A percentile compares a stretch with the other conserved stretches of the same genome.
These are phyloP conservation scores for Chromobotia macracanthus DNA, from an alignment of 2,797 vertebrate species.

Conservation along the genomic window DNA sequence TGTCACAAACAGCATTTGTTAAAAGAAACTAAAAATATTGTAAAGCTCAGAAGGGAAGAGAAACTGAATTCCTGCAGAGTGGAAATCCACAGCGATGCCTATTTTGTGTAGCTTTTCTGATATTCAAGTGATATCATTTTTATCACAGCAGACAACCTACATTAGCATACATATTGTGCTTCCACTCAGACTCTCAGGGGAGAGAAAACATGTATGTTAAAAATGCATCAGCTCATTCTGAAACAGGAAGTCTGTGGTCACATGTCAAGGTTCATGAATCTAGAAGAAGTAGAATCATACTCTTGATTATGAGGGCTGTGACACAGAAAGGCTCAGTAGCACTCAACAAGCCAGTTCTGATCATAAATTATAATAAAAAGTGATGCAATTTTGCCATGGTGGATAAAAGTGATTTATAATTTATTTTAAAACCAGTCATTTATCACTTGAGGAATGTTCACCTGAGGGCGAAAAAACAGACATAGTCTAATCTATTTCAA, in stretches of 20 bases:
- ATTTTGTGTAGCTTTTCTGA: constrained; percentile 42
- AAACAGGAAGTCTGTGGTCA: constrained; percentile 26
- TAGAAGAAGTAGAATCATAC: background rate
- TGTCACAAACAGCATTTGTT: constrained; percentile 4
- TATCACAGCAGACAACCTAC: constrained; percentile 58
- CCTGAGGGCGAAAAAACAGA: constrained; percentile 2
- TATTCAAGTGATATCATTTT: constrained; percentile 50
- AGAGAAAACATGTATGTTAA: constrained; percentile 44
- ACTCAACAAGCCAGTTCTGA: constrained; percentile 2
- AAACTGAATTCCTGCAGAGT: background rate
- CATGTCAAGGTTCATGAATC: constrained; percentile 6
- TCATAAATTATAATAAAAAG: constrained; percentile 1
- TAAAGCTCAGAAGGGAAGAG: background rate
- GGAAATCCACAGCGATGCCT: constrained; percentile 16
- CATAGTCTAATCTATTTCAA: constrained; percentile 31
- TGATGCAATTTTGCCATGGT: constrained; percentile 15
- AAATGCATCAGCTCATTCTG: constrained; percentile 43
- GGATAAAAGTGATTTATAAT: constrained; percentile 25
- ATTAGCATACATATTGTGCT: constrained; percentile 65
- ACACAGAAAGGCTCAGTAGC: constrained; percentile 12
- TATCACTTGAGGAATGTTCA: constrained; percentile 16
- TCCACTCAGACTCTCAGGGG: constrained; percentile 43
- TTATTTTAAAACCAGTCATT: constrained; percentile 31
- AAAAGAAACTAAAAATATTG: background rate
- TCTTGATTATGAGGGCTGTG: background rate